Evolutionary conservation across 1,140 invertebrate genomes (phyloP), one percentile per base, ranked within the genome.

Genomic region (Cyphomyrmex costatus): DNA sequence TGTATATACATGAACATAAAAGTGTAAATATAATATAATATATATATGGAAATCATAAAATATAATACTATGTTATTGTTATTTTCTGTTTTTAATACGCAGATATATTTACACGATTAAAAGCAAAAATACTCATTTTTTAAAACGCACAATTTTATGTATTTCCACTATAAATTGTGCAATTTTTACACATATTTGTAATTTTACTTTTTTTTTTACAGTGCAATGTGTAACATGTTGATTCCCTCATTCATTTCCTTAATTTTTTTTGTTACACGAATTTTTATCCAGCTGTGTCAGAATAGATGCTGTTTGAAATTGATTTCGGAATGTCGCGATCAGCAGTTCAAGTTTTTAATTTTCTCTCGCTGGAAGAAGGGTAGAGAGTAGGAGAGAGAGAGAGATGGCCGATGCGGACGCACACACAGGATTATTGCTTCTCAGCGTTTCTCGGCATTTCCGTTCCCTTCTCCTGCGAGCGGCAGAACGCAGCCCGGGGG

Each of bases 401-500:
- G 19, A 14, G 77, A 58, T 70, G 65, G 30, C 27, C 63, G 42
- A 65, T 65, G 24, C 30, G 63, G 73, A 79, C 76, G 74, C 84
- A 33, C 61, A 46, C 51, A 49, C 51, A 16, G 65, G 68, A 82
- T 86, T 86, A 86, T 82, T 82, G 78, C 77, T 82, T n/a, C 30
- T 86, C 78, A 53, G 79, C 85, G 76, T 89, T 90, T 87, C 89
- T 77, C 85, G 63, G 79, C 87, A 83, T 89, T 88, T 85, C 89
- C 68, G 63, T 53, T 30, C 49, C 46, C 78, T 78, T 49, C 46
- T 51, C 68, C 58, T 51, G 58, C 36, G 84, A 82, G 80, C 63
- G 74, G 86, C 74, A 68, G 73, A 76, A 77, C 56, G 56, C 70
- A 30, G 49, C 79, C 85, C 84, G 74, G 73, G 80, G 65, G 89